Conservation (phyloP, 2,797 vertebrate genomes). For the Columba guinea region DNA sequence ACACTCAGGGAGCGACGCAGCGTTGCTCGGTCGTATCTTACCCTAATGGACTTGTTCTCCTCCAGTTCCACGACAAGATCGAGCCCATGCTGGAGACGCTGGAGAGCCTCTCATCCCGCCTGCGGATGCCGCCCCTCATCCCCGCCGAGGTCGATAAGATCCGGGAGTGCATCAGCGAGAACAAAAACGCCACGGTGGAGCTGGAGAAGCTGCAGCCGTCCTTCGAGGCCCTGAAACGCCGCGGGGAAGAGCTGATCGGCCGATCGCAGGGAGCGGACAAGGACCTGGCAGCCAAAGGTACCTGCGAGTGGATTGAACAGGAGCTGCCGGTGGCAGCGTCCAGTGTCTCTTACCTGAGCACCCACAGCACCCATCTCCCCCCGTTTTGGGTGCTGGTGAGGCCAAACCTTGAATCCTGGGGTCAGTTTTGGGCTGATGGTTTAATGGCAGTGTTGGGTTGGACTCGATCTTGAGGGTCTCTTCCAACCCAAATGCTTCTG, state of each 20-base stretch:
- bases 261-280: conserved; percentile 87
- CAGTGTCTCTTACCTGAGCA: rapidly evolving
- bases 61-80: conserved; percentile 97
- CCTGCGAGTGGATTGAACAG: rapidly evolving
- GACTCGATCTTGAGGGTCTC: too few species aligned
- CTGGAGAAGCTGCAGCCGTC: conserved; percentile 97
- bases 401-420: too few species aligned
- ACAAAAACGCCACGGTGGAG: conserved; percentile 89
- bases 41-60: background rate
- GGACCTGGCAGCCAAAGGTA: conserved; percentile 95
- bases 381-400: too few species aligned
- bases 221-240: conserved; percentile 90
- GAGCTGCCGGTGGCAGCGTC: background rate
- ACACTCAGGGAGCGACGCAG: rapidly evolving
- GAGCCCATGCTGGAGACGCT: conserved; percentile 96
- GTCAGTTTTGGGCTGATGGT: too few species aligned
- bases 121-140: conserved; percentile 90
- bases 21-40: rapidly evolving
- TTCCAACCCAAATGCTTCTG: too few species aligned
- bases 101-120: conserved; percentile 89
- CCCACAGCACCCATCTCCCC: too few species aligned
- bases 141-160: conserved; percentile 99
- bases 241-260: conserved; percentile 92
- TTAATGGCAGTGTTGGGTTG: too few species aligned
- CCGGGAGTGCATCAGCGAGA: conserved; percentile 94